Conservation (phyloP, 1,140 invertebrate species). For the Drosophila kepulauana region DNA sequence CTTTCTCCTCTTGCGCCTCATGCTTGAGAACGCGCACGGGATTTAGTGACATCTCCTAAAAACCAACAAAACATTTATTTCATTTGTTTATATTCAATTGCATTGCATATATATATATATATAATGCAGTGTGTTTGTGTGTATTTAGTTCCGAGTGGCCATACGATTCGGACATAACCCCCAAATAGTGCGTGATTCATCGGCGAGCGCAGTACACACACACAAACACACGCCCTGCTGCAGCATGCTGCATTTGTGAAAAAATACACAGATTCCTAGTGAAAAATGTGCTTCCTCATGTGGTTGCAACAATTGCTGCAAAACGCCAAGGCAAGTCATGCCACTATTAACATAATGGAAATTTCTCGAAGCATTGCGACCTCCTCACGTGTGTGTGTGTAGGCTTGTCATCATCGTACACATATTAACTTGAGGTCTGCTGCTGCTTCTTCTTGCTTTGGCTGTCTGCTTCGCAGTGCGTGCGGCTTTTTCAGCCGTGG, state of each 20-base stretch:
- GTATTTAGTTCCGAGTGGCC: not conserved
- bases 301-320: not conserved
- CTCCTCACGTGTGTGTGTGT: conserved; percentile 54
- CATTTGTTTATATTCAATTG: conserved; percentile 21
- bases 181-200: conserved; percentile 56
- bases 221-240: conserved; percentile 16
- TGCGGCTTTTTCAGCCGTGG: conserved; percentile 31
- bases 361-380: conserved; percentile 43
- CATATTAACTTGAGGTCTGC: conserved; percentile 26
- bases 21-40: conserved; percentile 97
- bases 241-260: conserved; percentile 26
- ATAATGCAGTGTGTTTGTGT: conserved; percentile 1
- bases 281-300: conserved; percentile 12
- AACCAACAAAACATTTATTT: conserved; percentile 16
- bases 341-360: conserved; percentile 34
- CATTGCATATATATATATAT: conserved; percentile 15
- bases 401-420: conserved; percentile 34
- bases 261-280: not conserved
- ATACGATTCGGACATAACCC: conserved; percentile 45
- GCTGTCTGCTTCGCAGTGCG: conserved; percentile 24
- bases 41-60: conserved; percentile 93
- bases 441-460: conserved; percentile 2
- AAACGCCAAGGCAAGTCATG: not conserved
- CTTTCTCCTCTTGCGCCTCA: conserved; percentile 99
- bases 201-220: conserved; percentile 23